phyloP scores from a whole-genome alignment of 2,888 invertebrate genomes.

The Apeira syringaria region DNA sequence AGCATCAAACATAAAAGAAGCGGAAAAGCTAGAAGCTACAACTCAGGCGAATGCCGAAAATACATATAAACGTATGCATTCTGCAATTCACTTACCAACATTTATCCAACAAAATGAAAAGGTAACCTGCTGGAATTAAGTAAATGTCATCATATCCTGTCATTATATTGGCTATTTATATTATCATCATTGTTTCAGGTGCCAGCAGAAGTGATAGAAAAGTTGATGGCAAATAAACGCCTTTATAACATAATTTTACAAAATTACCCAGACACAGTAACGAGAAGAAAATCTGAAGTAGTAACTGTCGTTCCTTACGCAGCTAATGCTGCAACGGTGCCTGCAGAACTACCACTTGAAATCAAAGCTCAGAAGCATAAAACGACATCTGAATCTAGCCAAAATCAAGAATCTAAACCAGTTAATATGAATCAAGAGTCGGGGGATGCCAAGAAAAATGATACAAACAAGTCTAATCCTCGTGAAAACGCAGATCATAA shows the following conservation, averaged over 20 bases:
- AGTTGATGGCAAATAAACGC: conserved; percentile 84
- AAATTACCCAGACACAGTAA: conserved; percentile 87
- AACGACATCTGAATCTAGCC: conserved; percentile 27
- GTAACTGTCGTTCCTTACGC: conserved; percentile 58
- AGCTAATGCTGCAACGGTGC: conserved; percentile 36
- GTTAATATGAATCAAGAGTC: conserved; percentile 23
- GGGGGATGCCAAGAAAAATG: conserved; percentile 23
- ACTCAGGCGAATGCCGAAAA: conserved; percentile 73
- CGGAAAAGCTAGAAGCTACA: conserved; percentile 67
- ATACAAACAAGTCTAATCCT: conserved; percentile 26
- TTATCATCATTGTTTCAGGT: conserved; percentile 73
- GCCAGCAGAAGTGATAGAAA: conserved; percentile 88
- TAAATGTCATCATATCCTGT: neutral
- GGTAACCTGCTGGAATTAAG: no score
- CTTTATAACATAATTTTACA: conserved; percentile 87
- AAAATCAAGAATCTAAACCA: conserved; percentile 17
- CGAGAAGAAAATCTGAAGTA: conserved; percentile 84
- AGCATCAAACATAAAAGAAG: conserved; percentile 80
- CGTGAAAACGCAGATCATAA: conserved; percentile 27
- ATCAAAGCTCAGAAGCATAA: conserved; percentile 50
- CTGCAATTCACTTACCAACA: conserved; percentile 90
- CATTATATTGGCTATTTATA: no score
- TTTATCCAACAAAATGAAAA: conserved; percentile 88
- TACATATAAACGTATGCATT: conserved; percentile 75
- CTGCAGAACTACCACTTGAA: conserved; percentile 57